Evolutionary conservation across 30 jellyfish, hydroid and myxozoan genomes (phyloP).

Genomic region (Nemopilema nomurai): DNA sequence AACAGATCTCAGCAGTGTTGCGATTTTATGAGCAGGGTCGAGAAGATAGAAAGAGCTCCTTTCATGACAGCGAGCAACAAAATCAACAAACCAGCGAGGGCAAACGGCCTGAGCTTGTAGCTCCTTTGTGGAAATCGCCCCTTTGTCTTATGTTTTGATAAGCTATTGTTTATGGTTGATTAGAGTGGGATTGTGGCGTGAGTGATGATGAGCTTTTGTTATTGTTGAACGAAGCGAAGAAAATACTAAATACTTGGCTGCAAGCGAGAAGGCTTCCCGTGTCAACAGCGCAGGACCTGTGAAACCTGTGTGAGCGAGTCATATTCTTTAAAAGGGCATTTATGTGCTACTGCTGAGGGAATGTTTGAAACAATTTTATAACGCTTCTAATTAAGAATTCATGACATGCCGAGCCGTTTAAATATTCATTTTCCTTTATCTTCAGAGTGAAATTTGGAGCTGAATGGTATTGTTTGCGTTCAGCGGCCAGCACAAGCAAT

Average conservation of each 20-base stretch:
- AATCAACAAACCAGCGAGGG: neutral
- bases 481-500: constrained; percentile 21
- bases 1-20: neutral
- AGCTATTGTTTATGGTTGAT: constrained; percentile 51
- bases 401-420: constrained; percentile 58
- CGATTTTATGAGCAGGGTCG: neutral
- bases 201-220: constrained; percentile 48
- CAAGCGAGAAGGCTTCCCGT: neutral
- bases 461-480: constrained; percentile 7
- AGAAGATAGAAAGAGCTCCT: neutral
- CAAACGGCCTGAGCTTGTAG: constrained; percentile 11
- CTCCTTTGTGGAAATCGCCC: neutral
- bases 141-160: constrained; percentile 49
- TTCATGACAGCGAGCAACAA: neutral
- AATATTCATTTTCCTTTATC: constrained; percentile 48
- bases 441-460: constrained; percentile 24
- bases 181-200: constrained; percentile 51
- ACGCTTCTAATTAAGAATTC: constrained; percentile 57
- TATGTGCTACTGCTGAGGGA: neutral
- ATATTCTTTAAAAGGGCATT: neutral
- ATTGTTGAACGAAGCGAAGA: constrained; percentile 43
- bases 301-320: neutral
- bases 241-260: neutral
- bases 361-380: constrained; percentile 14
- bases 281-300: neutral